These are phyloP conservation scores for Opisthograptis luteolata DNA, from an alignment of 2,888 invertebrate genomes.

Conservation along the genomic window DNA sequence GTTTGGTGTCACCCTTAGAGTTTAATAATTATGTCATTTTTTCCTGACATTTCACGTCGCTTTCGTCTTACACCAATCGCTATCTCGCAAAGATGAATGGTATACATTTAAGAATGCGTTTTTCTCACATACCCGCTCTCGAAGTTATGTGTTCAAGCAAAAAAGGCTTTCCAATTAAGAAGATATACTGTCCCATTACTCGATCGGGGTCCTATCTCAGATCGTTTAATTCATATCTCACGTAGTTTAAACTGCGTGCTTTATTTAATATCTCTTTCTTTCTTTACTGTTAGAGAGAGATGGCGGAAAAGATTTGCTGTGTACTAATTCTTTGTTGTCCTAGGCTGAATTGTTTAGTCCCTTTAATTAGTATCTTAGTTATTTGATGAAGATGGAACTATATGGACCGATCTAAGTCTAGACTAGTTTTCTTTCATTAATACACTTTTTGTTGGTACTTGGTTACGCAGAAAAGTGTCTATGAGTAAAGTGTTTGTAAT, in stretches of 20 bases:
- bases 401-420: not conserved
- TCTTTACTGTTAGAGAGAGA: conserved; percentile 1
- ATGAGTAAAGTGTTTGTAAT: conserved; percentile 1
- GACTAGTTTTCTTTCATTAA: conserved; percentile 10
- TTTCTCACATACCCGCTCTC: conserved; percentile 66
- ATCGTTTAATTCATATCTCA: conserved; percentile 78
- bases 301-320: conserved; percentile 12
- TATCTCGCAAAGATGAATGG: conserved; percentile 62
- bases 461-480: not conserved
- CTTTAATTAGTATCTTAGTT: conserved; percentile 20
- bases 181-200: conserved; percentile 72
- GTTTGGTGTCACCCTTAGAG: not conserved
- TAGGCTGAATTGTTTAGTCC: conserved; percentile 12
- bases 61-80: conserved; percentile 15
- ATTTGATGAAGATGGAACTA: conserved; percentile 9
- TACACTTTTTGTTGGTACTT: conserved; percentile 1
- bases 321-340: conserved; percentile 21
- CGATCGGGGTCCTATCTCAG: conserved; percentile 57
- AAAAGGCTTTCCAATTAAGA: conserved; percentile 75
- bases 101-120: conserved; percentile 69
- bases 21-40: not conserved
- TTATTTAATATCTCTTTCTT: conserved; percentile 22
- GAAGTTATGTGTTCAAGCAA: conserved; percentile 61
- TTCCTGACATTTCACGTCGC: not conserved
- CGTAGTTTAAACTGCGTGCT: conserved; percentile 53